Conservation (phyloP, 1,140 invertebrate species). For the Caenorhabditis inopinata region DNA sequence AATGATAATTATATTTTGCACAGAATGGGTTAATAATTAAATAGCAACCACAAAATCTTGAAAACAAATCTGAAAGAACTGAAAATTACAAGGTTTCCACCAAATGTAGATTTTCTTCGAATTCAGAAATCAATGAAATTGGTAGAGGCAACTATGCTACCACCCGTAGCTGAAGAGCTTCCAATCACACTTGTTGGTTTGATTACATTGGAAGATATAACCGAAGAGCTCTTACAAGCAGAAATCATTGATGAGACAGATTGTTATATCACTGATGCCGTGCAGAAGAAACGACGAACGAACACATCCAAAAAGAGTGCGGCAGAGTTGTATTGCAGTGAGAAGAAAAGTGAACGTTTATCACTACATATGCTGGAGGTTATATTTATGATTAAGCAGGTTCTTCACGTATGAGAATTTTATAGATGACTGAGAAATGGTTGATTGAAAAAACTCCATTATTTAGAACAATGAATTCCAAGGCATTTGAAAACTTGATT, state of each 20-base stretch:
- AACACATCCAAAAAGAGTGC: not conserved
- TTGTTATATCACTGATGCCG: not conserved
- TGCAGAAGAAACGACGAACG: not conserved
- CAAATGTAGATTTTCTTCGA: no score
- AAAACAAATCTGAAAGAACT: no score
- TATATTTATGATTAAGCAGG: no score
- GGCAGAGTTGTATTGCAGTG: not conserved
- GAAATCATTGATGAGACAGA: conserved; percentile 5
- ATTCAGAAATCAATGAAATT: conserved; percentile 24
- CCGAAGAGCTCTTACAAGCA: not conserved
- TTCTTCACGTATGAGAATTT: no score
- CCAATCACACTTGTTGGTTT: not conserved
- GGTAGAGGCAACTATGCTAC: not conserved
- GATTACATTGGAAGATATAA: not conserved
- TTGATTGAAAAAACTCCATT: not conserved
- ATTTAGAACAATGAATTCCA: not conserved
- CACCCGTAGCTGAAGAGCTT: not conserved
- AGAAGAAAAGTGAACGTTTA: not conserved
- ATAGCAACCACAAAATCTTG: no score
- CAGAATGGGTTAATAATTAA: no score
- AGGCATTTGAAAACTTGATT: conserved; percentile 5
- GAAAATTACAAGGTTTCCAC: no score
- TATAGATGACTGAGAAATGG: conserved; percentile 12
- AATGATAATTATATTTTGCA: no score
- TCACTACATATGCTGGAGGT: conserved; percentile 5